A percentile compares a stretch with the other conserved stretches of the same genome.
Conservation (phyloP, 1,140 invertebrate genomes). For the Trypoxylus dichotomus region DNA sequence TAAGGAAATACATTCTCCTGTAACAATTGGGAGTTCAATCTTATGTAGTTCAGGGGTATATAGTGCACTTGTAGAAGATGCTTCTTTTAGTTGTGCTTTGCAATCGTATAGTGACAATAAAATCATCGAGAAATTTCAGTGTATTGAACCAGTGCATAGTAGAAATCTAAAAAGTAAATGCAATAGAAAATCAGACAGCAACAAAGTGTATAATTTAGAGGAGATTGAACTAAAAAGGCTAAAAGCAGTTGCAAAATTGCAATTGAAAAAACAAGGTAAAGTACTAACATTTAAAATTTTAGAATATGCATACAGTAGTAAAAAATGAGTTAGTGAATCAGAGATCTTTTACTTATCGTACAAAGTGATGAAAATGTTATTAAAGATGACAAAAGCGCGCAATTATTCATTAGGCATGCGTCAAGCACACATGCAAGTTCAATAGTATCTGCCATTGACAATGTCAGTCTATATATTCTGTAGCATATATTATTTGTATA, state of each 20-base stretch:
- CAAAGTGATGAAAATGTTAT: too few species aligned
- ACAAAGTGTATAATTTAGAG: background rate
- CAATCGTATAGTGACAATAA: slow-evolving; percentile 38
- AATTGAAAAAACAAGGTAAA: slow-evolving; percentile 10
- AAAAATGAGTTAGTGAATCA: too few species aligned
- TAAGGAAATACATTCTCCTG: background rate
- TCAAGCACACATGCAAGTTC: too few species aligned
- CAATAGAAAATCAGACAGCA: background rate
- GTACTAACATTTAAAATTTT: too few species aligned
- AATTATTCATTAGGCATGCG: too few species aligned
- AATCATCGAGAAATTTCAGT: background rate
- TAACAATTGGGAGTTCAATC: background rate
- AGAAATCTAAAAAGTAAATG: background rate
- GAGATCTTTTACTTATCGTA: too few species aligned
- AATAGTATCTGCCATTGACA: too few species aligned
- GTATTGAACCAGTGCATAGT: background rate
- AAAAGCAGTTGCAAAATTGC: slow-evolving; percentile 17
- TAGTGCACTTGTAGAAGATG: slow-evolving; percentile 31
- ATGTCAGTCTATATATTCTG: too few species aligned
- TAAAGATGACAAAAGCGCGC: too few species aligned
- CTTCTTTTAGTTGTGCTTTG: slow-evolving; percentile 43
- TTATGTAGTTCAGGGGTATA: background rate
- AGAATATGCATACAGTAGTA: too few species aligned
- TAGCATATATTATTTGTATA: too few species aligned
- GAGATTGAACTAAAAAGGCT: slow-evolving; percentile 21